phyloP scores from a whole-genome alignment of 2,888 invertebrate genomes.

The Augochlorella aurata region DNA sequence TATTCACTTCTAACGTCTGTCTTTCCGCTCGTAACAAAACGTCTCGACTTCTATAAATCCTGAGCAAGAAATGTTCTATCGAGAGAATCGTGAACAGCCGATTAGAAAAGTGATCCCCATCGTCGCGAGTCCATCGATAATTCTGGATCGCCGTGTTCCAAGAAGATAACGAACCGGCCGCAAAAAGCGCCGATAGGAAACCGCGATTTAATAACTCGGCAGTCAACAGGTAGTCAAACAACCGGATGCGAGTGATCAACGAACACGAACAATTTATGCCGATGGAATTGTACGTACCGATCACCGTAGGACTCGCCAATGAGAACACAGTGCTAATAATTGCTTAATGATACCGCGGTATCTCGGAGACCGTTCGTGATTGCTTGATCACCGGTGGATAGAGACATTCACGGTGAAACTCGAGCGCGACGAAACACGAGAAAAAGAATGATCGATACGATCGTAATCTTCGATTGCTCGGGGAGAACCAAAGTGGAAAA shows the following conservation, averaged over 20 bases:
- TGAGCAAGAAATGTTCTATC: too few species aligned
- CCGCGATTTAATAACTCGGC: not conserved
- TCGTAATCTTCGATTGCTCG: slow-evolving; percentile 50
- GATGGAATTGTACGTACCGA: not conserved
- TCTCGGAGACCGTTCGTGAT: not conserved
- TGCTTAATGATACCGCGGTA: slow-evolving; percentile 6
- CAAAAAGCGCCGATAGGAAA: not conserved
- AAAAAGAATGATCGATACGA: slow-evolving; percentile 42
- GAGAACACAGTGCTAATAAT: not conserved
- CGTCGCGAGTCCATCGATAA: not conserved
- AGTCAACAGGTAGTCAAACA: not conserved
- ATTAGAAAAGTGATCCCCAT: not conserved
- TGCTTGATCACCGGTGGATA: slow-evolving; percentile 16
- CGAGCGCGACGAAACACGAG: slow-evolving; percentile 18
- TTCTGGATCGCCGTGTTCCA: not conserved
- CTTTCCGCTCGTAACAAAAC: too few species aligned
- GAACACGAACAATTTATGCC: not conserved
- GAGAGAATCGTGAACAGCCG: too few species aligned
- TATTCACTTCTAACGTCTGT: too few species aligned
- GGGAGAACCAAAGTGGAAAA: slow-evolving; percentile 30
- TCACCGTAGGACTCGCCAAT: not conserved
- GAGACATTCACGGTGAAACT: slow-evolving; percentile 49
- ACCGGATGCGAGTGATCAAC: slow-evolving; percentile 1
- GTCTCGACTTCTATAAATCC: too few species aligned
- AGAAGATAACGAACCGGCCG: not conserved